Base-by-base conservation (phyloP, 1,140 invertebrate genomes). In the Nylanderia fulva region DNA sequence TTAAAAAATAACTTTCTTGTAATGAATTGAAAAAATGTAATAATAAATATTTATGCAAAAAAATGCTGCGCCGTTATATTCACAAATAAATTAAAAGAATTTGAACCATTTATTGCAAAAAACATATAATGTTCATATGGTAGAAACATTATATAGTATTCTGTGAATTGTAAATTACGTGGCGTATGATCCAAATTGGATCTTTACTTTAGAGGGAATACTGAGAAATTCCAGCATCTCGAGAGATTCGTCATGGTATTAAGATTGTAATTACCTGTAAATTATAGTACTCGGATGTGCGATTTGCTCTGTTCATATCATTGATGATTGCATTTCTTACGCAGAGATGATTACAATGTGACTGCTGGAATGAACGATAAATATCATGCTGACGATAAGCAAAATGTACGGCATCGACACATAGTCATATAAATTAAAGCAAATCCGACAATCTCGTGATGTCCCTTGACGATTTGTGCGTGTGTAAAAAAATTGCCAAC, bases 111-210 rank as follows among this genome's bases (percentile, higher is more conserved):
- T 1, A 27, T 39, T 21, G 27, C 36, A 21, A n/a, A 15, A 56
- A 24, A 7, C 9, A 24, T 21, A 1, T n/a, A n/a, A n/a, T n/a
- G n/a, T 2, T 27, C 27, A 13, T 42, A 21, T 9, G 2, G 2
- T 4, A 18, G 11, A 61, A 52, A 61, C 39, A 21, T 71, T 21
- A 18, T 71, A 45, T 21, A 27, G 18, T 29, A 21, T 15, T 3
- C n/a, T 69, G 48, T 48, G 27, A 82, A 54, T 83, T 71, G 42
- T 61, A 39, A 85, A 69, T 61, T 6, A 3, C 33, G 36, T n/a
- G n/a, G n/a, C 64, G 1, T 45, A 27, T 24, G 60, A 71, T 52
- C 36, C 52, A 27, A 45, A 33, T 83, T 45, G 4, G 9, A 48
- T 2, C 0, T 13, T 29, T 42, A 21, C 75, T 69, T 24, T 13